phyloP scores from a whole-genome alignment of 2,113 vertebrate genomes.

The Calonectris borealis region DNA sequence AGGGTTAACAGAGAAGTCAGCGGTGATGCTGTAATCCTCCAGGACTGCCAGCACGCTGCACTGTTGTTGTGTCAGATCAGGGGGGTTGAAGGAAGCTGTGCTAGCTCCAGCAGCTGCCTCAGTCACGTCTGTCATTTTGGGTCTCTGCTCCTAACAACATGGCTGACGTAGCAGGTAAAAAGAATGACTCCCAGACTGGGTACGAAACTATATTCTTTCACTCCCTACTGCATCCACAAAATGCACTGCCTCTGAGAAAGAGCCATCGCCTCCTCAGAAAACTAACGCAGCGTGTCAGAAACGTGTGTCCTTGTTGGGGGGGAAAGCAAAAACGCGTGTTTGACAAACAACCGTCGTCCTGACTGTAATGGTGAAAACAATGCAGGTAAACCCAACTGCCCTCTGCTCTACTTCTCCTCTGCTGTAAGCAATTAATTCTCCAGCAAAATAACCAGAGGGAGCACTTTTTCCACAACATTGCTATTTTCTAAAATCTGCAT shows the following conservation, averaged over 20 bases:
- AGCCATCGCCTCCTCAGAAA: neutral
- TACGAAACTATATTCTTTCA: neutral
- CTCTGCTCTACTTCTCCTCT: constrained; percentile 55
- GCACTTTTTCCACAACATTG: constrained; percentile 54
- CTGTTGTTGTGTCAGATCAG: constrained; percentile 39
- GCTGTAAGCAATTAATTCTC: constrained; percentile 36
- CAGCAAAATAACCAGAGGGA: constrained; percentile 57
- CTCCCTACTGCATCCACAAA: neutral
- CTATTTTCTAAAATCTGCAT: constrained; percentile 47
- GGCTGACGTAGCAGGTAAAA: constrained; percentile 22
- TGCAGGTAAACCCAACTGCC: constrained; percentile 48
- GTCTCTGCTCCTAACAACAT: constrained; percentile 29
- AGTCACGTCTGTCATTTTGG: constrained; percentile 36
- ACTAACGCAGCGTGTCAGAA: neutral
- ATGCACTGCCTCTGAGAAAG: neutral
- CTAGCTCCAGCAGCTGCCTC: constrained; percentile 37
- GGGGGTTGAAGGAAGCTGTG: neutral
- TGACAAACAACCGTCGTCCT: neutral
- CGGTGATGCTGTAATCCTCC: constrained; percentile 46
- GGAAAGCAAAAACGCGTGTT: neutral
- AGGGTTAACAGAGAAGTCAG: constrained; percentile 36
- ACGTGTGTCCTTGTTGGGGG: neutral
- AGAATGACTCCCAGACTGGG: neutral
- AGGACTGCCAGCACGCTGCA: constrained; percentile 46
- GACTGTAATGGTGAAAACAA: neutral